These are phyloP conservation scores for Montipora sp. DNA, from an alignment of 64 coral and sea anemone genomes.

Conservation along the genomic window DNA sequence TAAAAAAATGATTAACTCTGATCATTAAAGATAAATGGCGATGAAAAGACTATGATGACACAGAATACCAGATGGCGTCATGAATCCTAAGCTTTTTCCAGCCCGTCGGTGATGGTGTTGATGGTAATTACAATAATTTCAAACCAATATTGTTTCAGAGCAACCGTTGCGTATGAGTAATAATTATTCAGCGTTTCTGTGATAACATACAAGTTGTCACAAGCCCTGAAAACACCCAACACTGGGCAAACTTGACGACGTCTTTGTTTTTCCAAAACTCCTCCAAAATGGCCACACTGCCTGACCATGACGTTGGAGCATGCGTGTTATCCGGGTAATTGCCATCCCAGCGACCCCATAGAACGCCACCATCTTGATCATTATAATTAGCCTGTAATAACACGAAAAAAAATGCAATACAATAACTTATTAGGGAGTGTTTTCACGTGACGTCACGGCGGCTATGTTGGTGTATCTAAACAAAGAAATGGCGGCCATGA, in stretches of 20 bases:
- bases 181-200: not conserved
- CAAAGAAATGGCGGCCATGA: no score
- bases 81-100: no score
- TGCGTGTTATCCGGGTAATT: slow-evolving; percentile 78
- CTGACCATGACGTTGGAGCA: slow-evolving; percentile 68
- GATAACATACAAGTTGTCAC: slow-evolving; percentile 83
- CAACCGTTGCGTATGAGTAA: no score
- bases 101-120: no score
- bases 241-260: slow-evolving; percentile 80
- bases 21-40: no score
- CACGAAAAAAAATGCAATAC: not conserved
- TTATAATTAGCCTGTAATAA: slow-evolving; percentile 80
- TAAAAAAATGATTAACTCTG: no score
- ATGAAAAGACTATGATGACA: no score
- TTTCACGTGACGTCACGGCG: no score
- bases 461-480: no score
- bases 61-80: no score
- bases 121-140: no score
- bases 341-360: slow-evolving; percentile 77
- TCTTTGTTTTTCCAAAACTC: slow-evolving; percentile 62
- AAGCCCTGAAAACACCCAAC: slow-evolving; percentile 94
- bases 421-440: not conserved
- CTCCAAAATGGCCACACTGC: slow-evolving; percentile 84
- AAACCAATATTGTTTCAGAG: no score
- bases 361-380: slow-evolving; percentile 82